Evolutionary conservation across 35 echinoderm and acorn worm genomes (phyloP).

Genomic region (Strongylocentrotus purpuratus): DNA sequence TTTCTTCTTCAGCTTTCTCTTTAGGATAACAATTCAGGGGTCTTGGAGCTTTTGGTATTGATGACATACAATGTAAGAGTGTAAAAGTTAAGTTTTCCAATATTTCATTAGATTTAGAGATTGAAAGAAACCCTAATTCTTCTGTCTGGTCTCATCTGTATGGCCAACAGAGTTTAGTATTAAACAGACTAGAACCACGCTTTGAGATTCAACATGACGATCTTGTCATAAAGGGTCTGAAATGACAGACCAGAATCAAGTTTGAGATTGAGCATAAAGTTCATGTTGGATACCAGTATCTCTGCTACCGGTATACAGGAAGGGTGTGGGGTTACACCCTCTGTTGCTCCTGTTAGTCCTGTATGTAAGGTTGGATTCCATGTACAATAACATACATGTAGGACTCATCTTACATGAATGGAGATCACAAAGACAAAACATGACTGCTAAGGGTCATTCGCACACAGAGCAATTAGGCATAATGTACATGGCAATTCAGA

Average conservation of each 20-base stretch:
- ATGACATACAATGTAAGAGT: too few species aligned
- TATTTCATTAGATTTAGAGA: neutral
- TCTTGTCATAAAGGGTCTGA: neutral
- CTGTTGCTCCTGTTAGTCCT: neutral
- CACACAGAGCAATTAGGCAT: too few species aligned
- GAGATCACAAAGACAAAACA: neutral
- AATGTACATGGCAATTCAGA: too few species aligned
- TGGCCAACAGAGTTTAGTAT: too few species aligned
- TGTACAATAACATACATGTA: neutral
- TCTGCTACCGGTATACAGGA: neutral
- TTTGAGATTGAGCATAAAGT: neutral
- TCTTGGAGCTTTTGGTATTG: too few species aligned
- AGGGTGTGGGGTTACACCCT: neutral
- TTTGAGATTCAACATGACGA: too few species aligned
- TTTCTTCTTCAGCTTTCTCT: neutral
- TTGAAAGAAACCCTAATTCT: neutral
- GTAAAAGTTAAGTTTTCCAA: too few species aligned
- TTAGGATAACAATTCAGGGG: too few species aligned
- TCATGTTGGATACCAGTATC: neutral
- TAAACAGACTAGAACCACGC: too few species aligned
- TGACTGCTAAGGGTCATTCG: too few species aligned
- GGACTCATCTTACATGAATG: neutral
- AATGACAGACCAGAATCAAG: neutral
- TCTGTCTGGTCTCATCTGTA: neutral
- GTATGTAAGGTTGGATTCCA: neutral